Conservation (phyloP, 2,888 invertebrate genomes). For the Lysandra coridon region DNA sequence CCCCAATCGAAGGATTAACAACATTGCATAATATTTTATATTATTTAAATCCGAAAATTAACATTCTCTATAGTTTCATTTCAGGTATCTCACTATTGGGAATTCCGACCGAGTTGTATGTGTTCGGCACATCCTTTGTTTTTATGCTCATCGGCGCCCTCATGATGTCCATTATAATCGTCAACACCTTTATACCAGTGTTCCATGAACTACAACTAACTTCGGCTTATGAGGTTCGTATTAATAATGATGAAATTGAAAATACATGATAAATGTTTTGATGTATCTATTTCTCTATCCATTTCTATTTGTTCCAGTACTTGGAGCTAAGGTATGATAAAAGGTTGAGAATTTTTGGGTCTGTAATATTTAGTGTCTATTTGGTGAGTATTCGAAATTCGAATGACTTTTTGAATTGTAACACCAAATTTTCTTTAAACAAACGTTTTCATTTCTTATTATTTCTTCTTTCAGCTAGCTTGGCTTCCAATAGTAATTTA, state of each 20-base stretch:
- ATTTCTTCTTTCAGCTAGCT: constrained; percentile 72
- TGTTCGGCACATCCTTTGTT: constrained; percentile 87
- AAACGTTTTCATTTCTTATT: constrained; percentile 12
- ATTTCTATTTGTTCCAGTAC: constrained; percentile 69
- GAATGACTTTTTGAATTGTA: neutral
- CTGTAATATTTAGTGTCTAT: constrained; percentile 82
- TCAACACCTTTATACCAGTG: constrained; percentile 84
- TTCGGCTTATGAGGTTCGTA: constrained; percentile 85
- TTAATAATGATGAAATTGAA: neutral
- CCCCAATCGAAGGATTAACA: no score
- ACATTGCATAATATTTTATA: no score
- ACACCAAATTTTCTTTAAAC: neutral
- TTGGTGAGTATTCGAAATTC: constrained; percentile 72
- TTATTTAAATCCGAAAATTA: neutral
- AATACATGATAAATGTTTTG: neutral
- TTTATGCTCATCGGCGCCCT: constrained; percentile 82
- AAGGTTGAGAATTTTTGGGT: constrained; percentile 83
- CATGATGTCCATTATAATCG: constrained; percentile 82
- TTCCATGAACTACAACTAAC: constrained; percentile 85
- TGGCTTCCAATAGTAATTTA: constrained; percentile 88
- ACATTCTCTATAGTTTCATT: constrained; percentile 78
- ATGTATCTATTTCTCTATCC: neutral
- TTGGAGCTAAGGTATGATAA: constrained; percentile 84
- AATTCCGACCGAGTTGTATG: constrained; percentile 88
- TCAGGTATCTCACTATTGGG: constrained; percentile 89